Evolutionary conservation across 2,797 vertebrate genomes (phyloP), one percentile per base, ranked within the genome.

Genomic region (Sus cebifrons): DNA sequence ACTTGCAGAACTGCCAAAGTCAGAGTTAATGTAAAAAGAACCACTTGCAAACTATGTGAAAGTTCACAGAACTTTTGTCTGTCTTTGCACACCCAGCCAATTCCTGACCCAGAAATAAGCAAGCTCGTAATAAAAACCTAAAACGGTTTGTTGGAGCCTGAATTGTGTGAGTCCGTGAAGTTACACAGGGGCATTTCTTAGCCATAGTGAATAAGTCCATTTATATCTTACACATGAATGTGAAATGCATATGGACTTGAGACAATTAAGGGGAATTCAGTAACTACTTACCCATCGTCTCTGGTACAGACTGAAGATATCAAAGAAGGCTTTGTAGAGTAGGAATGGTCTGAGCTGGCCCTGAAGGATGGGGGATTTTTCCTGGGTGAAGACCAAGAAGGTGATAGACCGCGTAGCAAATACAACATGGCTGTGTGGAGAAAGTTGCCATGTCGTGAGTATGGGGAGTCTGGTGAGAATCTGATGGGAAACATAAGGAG

Each of bases 191-290:
- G 18, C 5, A 87, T 60, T 74, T 83, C 20, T 86, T 71, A 52
- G 44, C 44, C 44, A 49, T 49, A 10, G 44, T 10, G 9, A 49
- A 49, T 49, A 49, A 10, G 44, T 49, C 36, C 88, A 32, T 18
- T 91, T 70, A 25, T 75, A 67, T 32, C 70, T 96, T 94, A 82
- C 14, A 77, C 2, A 56, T 65, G 89, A 40, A 40, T 94, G 62
- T 81, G 20, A 86, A 89, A 84, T 89, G 23, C 78, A 3, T 13
- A 27, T 74, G 6, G 5, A 8, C 3, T 83, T 84, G 56, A 93
- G 49, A 84, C 32, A 32, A 62, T 13, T 56, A 52, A 2, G 2
- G 5, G 49, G 44, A 82, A 88, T 60, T 65, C 73, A 25, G 11
- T 23, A 18, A 73, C 40, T 52, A n/a, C n/a, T 62, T 49, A 14